These are phyloP conservation scores for Enhydra lutris DNA, from an alignment of 2,113 vertebrate genomes.

Conservation along the genomic window DNA sequence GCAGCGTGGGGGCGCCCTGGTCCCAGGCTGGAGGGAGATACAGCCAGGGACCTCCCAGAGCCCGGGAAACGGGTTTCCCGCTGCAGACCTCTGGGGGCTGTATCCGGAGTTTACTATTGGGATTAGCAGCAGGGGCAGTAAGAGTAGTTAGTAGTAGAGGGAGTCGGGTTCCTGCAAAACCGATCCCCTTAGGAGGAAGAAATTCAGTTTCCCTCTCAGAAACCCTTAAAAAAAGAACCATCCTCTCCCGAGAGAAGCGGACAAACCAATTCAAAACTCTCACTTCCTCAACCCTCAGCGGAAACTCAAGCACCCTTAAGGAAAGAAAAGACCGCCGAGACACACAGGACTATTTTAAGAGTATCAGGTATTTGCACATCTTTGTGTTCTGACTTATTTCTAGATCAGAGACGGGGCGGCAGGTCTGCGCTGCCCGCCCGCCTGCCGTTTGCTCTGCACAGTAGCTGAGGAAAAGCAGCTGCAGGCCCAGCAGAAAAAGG, in stretches of 20 bases:
- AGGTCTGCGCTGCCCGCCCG: not conserved
- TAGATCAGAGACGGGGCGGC: conserved; percentile 12
- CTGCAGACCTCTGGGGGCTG: too few relatives aligned
- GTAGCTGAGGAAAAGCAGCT: not conserved
- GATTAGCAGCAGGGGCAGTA: not conserved
- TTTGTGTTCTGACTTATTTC: conserved; percentile 28
- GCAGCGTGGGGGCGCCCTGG: rapidly evolving
- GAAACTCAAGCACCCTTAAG: not conserved
- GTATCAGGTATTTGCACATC: conserved; percentile 41
- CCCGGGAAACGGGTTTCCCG: not conserved
- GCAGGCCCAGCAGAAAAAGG: not conserved
- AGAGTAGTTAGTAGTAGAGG: not conserved
- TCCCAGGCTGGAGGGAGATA: rapidly evolving
- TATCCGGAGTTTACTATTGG: not conserved
- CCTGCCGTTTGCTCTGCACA: not conserved
- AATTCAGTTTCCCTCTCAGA: not conserved
- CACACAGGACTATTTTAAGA: conserved; percentile 8
- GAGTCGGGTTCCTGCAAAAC: not conserved
- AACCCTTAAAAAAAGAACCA: not conserved
- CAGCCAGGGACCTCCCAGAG: not conserved
- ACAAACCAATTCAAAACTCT: conserved; percentile 6
- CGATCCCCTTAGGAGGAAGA: not conserved
- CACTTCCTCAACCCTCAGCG: conserved; percentile 34
- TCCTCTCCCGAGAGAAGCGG: not conserved
- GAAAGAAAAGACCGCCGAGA: not conserved